Percentiles rank a stretch among this genome's conserved stretches.
These are phyloP conservation scores for Holocentrus rufus DNA, from an alignment of 2,797 vertebrate species.

Conservation along the genomic window DNA sequence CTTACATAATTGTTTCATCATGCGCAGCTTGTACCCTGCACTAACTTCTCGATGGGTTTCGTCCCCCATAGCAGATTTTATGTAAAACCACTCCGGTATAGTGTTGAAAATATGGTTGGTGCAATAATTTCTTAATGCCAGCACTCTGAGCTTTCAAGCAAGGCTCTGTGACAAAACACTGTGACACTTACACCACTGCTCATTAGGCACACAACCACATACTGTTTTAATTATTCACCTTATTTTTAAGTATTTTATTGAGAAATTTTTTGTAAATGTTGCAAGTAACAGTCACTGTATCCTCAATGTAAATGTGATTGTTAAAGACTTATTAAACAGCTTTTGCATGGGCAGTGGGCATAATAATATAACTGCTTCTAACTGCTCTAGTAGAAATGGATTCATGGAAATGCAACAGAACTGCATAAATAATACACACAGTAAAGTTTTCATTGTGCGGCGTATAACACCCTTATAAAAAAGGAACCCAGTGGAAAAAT, in stretches of 20 bases:
- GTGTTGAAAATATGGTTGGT: not conserved
- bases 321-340: not conserved
- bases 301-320: not conserved
- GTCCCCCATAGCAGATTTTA: conserved; percentile 4
- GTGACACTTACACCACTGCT: not conserved
- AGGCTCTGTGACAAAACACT: not conserved
- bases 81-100: not conserved
- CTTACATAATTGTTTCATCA: conserved; percentile 4
- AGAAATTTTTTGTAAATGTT: not conserved
- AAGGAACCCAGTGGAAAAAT: too few relatives aligned
- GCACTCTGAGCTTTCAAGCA: not conserved
- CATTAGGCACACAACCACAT: not conserved
- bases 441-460: too few relatives aligned
- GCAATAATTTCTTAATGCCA: not conserved
- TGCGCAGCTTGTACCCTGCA: not conserved
- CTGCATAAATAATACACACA: not conserved
- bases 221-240: too few relatives aligned
- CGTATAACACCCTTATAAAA: too few relatives aligned
- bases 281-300: not conserved
- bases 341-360: not conserved
- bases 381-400: too few relatives aligned
- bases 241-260: too few relatives aligned
- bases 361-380: not conserved
- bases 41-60: not conserved
- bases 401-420: not conserved